A percentile compares a stretch with the other conserved stretches of the same genome.
Conservation (phyloP, 2,888 invertebrate genomes). For the Heteromurus nitidus region DNA sequence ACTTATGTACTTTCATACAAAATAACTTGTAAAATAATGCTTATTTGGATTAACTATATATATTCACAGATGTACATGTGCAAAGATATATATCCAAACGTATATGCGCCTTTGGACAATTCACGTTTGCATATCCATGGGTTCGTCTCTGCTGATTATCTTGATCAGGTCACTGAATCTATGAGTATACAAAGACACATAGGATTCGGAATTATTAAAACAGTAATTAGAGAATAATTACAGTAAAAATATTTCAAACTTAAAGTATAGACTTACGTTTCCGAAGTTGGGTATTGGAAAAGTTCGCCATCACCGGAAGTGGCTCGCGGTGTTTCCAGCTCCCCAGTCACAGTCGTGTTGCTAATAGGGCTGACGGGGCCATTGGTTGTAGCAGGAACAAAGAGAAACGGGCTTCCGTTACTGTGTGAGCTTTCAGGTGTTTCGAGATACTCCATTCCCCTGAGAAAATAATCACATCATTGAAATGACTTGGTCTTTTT, state of each 20-base stretch:
- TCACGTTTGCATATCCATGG: slow-evolving; percentile 39
- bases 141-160: background rate
- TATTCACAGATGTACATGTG: too few relatives aligned
- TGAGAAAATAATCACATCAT: slow-evolving; percentile 3
- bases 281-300: slow-evolving; percentile 18
- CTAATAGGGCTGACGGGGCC: slow-evolving; percentile 9
- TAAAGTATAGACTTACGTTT: slow-evolving; percentile 18
- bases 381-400: background rate
- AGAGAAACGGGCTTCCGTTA: background rate
- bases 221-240: background rate
- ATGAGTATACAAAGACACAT: background rate
- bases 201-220: background rate
- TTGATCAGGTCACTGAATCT: slow-evolving; percentile 37
- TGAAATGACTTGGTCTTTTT: background rate
- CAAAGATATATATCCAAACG: too few relatives aligned
- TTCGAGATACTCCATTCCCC: slow-evolving; percentile 27
- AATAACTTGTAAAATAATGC: too few relatives aligned
- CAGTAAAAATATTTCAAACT: background rate
- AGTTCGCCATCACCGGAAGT: background rate
- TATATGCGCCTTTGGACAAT: too few relatives aligned
- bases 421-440: background rate
- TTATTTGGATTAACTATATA: too few relatives aligned
- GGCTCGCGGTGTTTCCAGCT: slow-evolving; percentile 34
- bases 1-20: too few relatives aligned
- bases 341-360: background rate